Percentiles rank a stretch among this genome's conserved stretches.
Conservation (phyloP, 1,140 invertebrate species). For the Anoplolepis gracilipes region DNA sequence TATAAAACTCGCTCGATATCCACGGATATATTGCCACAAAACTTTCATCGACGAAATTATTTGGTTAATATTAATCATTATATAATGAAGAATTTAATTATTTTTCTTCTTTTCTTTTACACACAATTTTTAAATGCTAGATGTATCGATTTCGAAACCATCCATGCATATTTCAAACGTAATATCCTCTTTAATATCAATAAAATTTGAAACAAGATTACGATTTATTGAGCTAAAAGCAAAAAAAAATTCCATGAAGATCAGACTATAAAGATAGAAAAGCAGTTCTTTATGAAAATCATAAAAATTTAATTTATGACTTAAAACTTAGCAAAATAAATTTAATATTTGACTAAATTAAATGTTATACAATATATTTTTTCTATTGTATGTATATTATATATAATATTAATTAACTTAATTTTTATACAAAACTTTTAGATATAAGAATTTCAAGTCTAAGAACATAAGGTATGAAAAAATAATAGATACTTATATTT, state of each 20-base stretch:
- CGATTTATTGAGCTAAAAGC: not conserved
- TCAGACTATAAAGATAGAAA: not conserved
- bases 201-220: not conserved
- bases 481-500: not conserved
- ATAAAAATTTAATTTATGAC: not conserved
- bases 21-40: not conserved
- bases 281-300: not conserved
- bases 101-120: not conserved
- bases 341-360: not conserved
- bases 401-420: too few relatives aligned
- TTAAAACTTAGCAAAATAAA: not conserved
- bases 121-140: not conserved
- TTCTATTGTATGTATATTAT: too few relatives aligned
- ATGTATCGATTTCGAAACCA: not conserved
- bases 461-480: not conserved
- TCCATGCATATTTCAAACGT: not conserved
- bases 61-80: not conserved
- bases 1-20: conserved; percentile 10
- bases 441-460: not conserved
- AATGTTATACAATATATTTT: too few relatives aligned
- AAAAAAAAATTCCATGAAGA: not conserved
- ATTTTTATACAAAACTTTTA: not conserved
- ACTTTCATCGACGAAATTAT: conserved; percentile 2
- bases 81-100: not conserved
- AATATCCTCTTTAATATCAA: not conserved